Evolutionary conservation across 2,797 vertebrate species (phyloP), one percentile per base, ranked within the genome.

Genomic region (Crax fasciolata): DNA sequence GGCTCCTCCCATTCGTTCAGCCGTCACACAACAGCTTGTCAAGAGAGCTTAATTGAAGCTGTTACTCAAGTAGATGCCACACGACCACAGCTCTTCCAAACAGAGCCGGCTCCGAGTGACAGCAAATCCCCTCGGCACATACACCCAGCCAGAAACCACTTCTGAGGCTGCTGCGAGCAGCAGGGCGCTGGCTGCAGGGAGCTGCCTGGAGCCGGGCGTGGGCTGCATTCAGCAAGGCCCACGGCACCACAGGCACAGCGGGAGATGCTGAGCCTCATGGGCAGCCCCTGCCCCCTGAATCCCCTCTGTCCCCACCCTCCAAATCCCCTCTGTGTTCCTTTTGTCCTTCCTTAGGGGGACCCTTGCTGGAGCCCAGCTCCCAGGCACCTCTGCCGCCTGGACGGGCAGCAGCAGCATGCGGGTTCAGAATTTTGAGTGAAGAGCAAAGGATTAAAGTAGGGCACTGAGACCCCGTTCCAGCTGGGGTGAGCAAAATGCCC

Each of bases 11-110:
- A 70, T 94, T 84, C 94, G 93, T 24, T 94, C 94, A 39, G 12
- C 84, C 90, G 94, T 96, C 96, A 94, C 94, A 95, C 81, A 94
- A 92, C 94, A 96, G 94, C 93, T 97, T 95, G 90, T 97, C 94
- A 93, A 86, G 89, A 80, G 91, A 58, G 39, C 66, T 96, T 94
- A 96, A 97, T 21, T 96, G 91, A 94, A 94, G 87, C 94, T 89
- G 90, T 97, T 95, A 96, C 89, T 97, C 84, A 79, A 94, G 89
- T 83, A 96, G 93, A 97, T 95, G 91, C 80, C 96, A 96, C 89
- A 96, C 55, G 74, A 96, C 84, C 96, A 97, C 92, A 97, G 89
- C 73, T 94, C 96, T 83, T 97, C 94, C 92, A 73, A 94, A 89
- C 18, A 91, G 77, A 90, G 79, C 84, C 1, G 86, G 89, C 89